phyloP scores from a whole-genome alignment of 2,888 invertebrate species.

The Aspidiotus destructor region DNA sequence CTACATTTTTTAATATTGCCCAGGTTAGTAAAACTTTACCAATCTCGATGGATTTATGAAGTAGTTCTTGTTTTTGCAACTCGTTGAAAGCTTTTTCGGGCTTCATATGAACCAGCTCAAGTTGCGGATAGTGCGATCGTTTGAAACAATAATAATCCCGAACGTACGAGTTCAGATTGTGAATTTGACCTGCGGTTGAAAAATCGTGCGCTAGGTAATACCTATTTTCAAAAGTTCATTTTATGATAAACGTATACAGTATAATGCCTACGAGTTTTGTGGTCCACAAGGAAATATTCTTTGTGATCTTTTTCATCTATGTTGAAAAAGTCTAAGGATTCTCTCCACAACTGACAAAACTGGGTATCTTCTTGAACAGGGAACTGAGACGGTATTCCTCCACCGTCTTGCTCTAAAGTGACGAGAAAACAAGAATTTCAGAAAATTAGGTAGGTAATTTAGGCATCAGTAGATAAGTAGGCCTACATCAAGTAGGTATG shows the following conservation, averaged over 20 bases:
- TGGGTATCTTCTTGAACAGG: conserved; percentile 97
- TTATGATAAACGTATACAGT: not conserved
- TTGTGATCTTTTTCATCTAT: conserved; percentile 82
- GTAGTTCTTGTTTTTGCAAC: conserved; percentile 78
- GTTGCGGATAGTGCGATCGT: conserved; percentile 93
- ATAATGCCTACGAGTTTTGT: conserved; percentile 79
- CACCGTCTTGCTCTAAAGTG: conserved; percentile 64
- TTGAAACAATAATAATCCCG: conserved; percentile 93
- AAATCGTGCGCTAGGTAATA: not conserved
- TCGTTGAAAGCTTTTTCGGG: conserved; percentile 83
- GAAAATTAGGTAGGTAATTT: not conserved
- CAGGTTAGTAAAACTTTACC: conserved; percentile 88
- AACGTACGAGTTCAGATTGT: conserved; percentile 89
- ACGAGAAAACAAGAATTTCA: not conserved
- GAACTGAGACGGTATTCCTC: conserved; percentile 95
- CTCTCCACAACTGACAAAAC: conserved; percentile 86
- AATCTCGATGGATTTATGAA: conserved; percentile 91
- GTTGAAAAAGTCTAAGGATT: conserved; percentile 92
- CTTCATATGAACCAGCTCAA: conserved; percentile 86
- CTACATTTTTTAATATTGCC: conserved; percentile 85
- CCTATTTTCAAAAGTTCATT: not conserved
- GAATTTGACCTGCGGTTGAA: conserved; percentile 70
- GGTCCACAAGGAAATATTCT: conserved; percentile 92
- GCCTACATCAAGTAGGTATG: too few species aligned
- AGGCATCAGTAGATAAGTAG: not conserved